Percentiles rank a stretch among this genome's conserved stretches.
Evolutionary conservation across 1,140 invertebrate species (phyloP).

Genomic region (Trichoplusia ni): DNA sequence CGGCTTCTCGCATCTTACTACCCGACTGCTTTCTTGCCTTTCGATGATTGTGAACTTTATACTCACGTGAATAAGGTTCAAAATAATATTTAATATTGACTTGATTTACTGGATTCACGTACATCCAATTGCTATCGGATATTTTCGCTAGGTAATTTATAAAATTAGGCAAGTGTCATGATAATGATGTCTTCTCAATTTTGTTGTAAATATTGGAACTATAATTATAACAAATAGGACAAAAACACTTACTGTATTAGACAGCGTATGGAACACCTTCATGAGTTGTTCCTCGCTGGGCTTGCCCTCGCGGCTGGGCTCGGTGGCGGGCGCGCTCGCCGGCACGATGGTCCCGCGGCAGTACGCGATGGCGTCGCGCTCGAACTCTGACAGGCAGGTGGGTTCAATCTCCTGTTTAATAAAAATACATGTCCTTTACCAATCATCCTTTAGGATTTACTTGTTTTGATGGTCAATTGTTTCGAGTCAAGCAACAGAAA

Average conservation of each 20-base stretch:
- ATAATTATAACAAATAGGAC: not conserved
- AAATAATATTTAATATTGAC: too few species aligned
- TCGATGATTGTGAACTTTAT: too few species aligned
- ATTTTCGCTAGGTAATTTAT: too few species aligned
- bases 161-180: too few species aligned
- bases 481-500: not conserved
- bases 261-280: slow-evolving; percentile 64
- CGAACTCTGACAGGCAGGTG: slow-evolving; percentile 69
- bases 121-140: too few species aligned
- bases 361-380: slow-evolving; percentile 64
- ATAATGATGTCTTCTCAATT: too few species aligned
- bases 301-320: slow-evolving; percentile 46
- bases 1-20: too few species aligned
- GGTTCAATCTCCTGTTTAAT: slow-evolving; percentile 63
- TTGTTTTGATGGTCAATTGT: not conserved
- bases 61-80: too few species aligned
- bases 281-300: slow-evolving; percentile 71
- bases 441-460: not conserved
- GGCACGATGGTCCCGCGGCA: slow-evolving; percentile 47
- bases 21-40: too few species aligned
- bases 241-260: slow-evolving; percentile 59
- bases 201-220: not conserved
- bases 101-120: too few species aligned
- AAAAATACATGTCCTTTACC: too few species aligned
- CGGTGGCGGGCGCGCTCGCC: slow-evolving; percentile 29